Percentiles rank a stretch among this genome's conserved stretches.
phyloP scores from a whole-genome alignment of 2,113 vertebrate species.

The Aspiorhynchus laticeps region DNA sequence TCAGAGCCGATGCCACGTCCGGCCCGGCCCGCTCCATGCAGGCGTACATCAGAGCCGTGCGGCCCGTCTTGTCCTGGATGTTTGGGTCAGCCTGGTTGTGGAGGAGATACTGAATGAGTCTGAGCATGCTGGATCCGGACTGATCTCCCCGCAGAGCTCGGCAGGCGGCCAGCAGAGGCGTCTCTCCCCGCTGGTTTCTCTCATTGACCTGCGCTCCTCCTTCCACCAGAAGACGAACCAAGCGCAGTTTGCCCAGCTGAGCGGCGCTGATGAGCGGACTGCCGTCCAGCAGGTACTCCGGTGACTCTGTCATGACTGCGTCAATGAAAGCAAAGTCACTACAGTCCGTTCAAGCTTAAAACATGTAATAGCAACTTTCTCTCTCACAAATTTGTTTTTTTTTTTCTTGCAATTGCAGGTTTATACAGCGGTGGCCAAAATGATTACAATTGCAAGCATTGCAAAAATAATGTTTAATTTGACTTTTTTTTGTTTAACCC shows the following conservation, averaged over 20 bases:
- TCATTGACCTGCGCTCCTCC: slow-evolving; percentile 74
- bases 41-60: slow-evolving; percentile 75
- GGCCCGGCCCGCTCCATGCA: slow-evolving; percentile 69
- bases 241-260: slow-evolving; percentile 67
- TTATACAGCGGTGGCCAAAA: too few species aligned
- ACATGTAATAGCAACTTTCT: too few species aligned
- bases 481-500: background rate
- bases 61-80: slow-evolving; percentile 69
- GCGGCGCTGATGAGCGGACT: slow-evolving; percentile 72
- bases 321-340: too few species aligned
- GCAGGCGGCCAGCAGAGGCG: too few species aligned
- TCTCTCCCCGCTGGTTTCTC: slow-evolving; percentile 69
- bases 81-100: slow-evolving; percentile 71
- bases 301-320: slow-evolving; percentile 65
- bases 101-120: slow-evolving; percentile 69
- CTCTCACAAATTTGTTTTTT: too few species aligned
- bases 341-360: too few species aligned
- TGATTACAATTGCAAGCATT: background rate
- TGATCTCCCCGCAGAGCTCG: slow-evolving; percentile 62
- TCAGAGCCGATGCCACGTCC: too few species aligned
- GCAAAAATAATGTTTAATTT: background rate
- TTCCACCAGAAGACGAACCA: slow-evolving; percentile 73
- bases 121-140: slow-evolving; percentile 48
- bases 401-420: too few species aligned
- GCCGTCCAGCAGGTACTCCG: slow-evolving; percentile 60